phyloP scores from a whole-genome alignment of 2,113 vertebrate species.

The Fulica atra region DNA sequence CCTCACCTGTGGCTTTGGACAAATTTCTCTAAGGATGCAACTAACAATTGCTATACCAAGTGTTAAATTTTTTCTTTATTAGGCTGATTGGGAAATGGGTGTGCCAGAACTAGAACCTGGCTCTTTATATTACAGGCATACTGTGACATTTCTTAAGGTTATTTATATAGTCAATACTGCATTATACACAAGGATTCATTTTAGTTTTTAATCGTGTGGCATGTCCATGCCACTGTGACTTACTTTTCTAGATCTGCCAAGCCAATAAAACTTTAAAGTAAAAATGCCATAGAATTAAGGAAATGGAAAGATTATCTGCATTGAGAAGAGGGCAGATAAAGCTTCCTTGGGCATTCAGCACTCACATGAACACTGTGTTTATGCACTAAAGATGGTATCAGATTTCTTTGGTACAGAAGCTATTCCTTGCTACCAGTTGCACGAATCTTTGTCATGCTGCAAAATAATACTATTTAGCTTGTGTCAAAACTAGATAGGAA shows the following conservation, averaged over 20 bases:
- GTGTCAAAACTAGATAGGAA: background rate
- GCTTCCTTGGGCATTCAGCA: slow-evolving; percentile 4
- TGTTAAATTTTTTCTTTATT: background rate
- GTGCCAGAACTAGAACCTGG: background rate
- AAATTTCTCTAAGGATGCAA: background rate
- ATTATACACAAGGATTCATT: background rate
- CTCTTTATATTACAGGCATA: background rate
- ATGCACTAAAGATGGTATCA: background rate
- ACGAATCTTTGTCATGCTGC: background rate
- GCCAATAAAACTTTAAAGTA: background rate
- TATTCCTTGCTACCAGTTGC: background rate
- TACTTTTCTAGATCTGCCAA: background rate
- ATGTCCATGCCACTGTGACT: background rate
- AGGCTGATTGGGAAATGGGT: background rate
- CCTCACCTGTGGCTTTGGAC: background rate
- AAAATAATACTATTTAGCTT: background rate
- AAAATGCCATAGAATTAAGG: background rate
- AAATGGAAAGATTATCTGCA: background rate
- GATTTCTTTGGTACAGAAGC: background rate
- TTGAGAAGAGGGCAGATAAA: background rate
- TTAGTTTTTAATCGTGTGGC: background rate
- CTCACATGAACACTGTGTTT: background rate
- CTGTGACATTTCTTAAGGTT: background rate
- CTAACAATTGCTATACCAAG: background rate
- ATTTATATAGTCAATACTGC: background rate